phyloP scores from a whole-genome alignment of 2,113 vertebrate species.

The Chionis minor region DNA sequence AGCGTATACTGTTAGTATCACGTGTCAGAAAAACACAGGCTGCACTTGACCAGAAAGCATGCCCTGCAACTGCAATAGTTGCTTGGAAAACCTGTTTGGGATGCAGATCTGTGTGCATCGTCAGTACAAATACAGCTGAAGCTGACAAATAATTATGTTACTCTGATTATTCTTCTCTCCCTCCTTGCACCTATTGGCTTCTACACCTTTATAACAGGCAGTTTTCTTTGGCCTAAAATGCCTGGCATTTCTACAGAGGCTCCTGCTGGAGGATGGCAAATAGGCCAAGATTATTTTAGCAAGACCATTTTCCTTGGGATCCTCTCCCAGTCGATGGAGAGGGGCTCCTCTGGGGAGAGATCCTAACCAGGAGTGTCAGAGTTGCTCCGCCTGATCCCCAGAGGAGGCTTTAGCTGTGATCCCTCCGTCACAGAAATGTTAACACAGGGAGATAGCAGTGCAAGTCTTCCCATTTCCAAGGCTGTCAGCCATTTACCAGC shows the following conservation, averaged over 20 bases:
- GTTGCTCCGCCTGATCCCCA: neutral
- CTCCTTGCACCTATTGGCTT: neutral
- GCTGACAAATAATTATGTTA: neutral
- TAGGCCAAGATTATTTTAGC: neutral
- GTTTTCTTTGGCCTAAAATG: neutral
- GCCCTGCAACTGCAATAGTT: neutral
- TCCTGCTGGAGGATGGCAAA: neutral
- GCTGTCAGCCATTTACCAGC: conserved; percentile 25
- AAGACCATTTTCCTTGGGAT: neutral
- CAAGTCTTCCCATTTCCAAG: neutral
- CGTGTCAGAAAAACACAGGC: neutral
- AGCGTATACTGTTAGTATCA: neutral
- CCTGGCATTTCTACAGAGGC: neutral
- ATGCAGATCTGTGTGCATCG: neutral
- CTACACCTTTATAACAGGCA: neutral
- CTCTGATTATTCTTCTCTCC: neutral
- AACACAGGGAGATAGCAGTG: neutral
- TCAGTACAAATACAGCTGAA: neutral
- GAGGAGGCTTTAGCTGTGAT: neutral
- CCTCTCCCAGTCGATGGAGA: neutral
- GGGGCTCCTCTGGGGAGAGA: neutral
- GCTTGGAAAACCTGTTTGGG: neutral
- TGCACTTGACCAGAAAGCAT: neutral
- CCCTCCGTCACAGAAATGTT: neutral
- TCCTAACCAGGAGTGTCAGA: neutral